These are phyloP conservation scores for Lydus trimaculatus DNA, from an alignment of 2,888 invertebrate species.

Conservation along the genomic window DNA sequence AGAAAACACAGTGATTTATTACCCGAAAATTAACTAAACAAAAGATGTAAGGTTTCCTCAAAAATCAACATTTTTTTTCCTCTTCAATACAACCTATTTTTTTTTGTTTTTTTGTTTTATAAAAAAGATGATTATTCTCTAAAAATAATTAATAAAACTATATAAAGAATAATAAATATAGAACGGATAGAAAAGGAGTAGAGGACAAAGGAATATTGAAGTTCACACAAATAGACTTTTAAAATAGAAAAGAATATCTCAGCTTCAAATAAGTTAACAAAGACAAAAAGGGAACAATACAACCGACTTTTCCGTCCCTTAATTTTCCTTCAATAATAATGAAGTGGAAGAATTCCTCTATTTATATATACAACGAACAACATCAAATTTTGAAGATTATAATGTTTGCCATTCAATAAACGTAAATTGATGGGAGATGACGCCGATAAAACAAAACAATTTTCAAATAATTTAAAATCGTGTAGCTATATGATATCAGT, in stretches of 20 bases:
- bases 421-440: too few relatives aligned
- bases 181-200: too few relatives aligned
- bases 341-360: neutral
- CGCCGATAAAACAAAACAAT: neutral
- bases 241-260: neutral
- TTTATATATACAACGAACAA: too few relatives aligned
- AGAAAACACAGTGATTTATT: neutral
- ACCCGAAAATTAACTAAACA: neutral
- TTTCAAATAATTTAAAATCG: too few relatives aligned
- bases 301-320: neutral
- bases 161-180: too few relatives aligned
- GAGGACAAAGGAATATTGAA: neutral
- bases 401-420: too few relatives aligned
- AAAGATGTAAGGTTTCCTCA: neutral
- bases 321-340: neutral
- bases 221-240: neutral
- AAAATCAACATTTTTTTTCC: neutral
- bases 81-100: too few relatives aligned
- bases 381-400: neutral
- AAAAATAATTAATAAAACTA: too few relatives aligned
- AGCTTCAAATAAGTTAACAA: neutral
- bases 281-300: neutral
- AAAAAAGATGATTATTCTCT: too few relatives aligned
- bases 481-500: neutral
- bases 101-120: too few relatives aligned